Evolutionary conservation across 1,140 invertebrate species (phyloP).

Genomic region (Drosophila paulistorum): DNA sequence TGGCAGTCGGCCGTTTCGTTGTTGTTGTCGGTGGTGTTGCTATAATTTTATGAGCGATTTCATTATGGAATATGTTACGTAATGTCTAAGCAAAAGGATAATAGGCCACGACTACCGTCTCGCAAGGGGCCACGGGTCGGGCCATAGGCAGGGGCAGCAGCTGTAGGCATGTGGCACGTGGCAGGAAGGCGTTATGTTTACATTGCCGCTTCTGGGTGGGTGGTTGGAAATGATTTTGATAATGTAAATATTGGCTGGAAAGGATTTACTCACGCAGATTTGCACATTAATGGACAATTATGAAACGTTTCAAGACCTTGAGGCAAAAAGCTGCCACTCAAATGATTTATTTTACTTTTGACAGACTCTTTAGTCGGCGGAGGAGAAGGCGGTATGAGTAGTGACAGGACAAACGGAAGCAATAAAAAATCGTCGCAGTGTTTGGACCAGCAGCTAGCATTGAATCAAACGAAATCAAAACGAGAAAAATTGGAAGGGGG

Average conservation of each 20-base stretch:
- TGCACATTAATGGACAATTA: constrained; percentile 66
- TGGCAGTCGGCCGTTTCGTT: constrained; percentile 16
- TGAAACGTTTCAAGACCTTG: constrained; percentile 36
- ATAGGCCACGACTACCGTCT: constrained; percentile 14
- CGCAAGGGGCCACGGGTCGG: not conserved
- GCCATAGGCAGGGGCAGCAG: not conserved
- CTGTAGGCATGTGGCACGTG: constrained; percentile 47
- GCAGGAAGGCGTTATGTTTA: constrained; percentile 82
- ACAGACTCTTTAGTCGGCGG: too few relatives aligned
- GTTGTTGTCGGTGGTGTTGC: constrained; percentile 55
- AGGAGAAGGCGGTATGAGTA: not conserved
- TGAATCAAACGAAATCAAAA: constrained; percentile 64
- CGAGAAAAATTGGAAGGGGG: not conserved
- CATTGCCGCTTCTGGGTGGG: constrained; percentile 39
- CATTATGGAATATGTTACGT: constrained; percentile 76
- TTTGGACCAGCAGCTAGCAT: constrained; percentile 18
- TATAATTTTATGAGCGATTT: constrained; percentile 81
- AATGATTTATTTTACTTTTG: not conserved
- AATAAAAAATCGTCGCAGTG: constrained; percentile 49
- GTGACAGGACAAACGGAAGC: constrained; percentile 47
- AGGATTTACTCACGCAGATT: constrained; percentile 66
- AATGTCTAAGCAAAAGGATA: constrained; percentile 44
- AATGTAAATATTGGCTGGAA: constrained; percentile 68
- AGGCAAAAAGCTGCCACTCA: constrained; percentile 17
- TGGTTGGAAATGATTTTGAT: constrained; percentile 73